Conservation (phyloP, 92 coral and sea anemone genomes). For the Hydrozoanthus gracilis region DNA sequence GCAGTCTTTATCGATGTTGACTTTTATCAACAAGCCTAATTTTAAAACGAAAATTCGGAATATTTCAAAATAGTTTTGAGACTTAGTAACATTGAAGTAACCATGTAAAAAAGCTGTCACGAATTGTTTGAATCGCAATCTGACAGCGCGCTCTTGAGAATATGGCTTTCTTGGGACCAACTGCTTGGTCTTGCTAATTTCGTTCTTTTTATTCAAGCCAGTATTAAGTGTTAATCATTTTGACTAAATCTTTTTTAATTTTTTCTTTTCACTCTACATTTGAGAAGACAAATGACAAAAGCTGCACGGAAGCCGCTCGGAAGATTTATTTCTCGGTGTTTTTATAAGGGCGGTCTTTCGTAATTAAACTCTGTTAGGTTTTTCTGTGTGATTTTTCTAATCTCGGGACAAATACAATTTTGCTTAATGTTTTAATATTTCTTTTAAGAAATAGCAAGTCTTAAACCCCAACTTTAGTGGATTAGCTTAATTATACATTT, state of each 20-base stretch:
- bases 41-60: not conserved
- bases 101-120: not conserved
- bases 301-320: conserved; percentile 44
- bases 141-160: conserved; percentile 4
- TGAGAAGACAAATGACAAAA: conserved; percentile 18
- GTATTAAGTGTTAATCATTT: conserved; percentile 36
- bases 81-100: conserved; percentile 1
- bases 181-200: conserved; percentile 5
- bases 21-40: conserved; percentile 32
- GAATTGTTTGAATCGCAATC: not conserved
- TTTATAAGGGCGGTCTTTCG: conserved; percentile 43
- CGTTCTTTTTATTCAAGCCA: not conserved
- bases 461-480: conserved; percentile 6
- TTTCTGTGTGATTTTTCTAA: conserved; percentile 7
- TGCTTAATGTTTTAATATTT: not conserved
- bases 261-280: conserved; percentile 19
- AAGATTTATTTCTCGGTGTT: conserved; percentile 28
- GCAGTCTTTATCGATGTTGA: conserved; percentile 45
- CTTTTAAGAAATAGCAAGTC: not conserved
- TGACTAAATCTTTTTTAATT: conserved; percentile 7
- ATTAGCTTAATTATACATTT: conserved; percentile 46
- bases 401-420: conserved; percentile 20
- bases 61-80: conserved; percentile 1
- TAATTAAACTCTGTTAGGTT: conserved; percentile 35
- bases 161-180: not conserved